Base-by-base conservation (phyloP, 1,140 invertebrate genomes). In the Cryptotermes secundus region DNA sequence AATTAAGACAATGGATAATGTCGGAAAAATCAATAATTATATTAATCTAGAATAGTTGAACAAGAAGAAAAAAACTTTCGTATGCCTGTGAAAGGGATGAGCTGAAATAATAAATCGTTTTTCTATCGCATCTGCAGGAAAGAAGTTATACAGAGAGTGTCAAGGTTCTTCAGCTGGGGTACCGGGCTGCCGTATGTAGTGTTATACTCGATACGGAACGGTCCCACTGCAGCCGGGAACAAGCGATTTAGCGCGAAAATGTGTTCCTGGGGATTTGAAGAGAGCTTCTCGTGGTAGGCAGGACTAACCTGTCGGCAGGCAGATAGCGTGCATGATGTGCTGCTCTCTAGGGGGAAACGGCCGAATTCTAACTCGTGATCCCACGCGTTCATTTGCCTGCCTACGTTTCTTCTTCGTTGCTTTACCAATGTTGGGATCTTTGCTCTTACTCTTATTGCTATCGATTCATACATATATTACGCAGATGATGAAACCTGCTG, bases 181-280 rank as follows among this genome's bases (percentile, higher is more conserved):
- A 31, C 31, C 7, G 31, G 26, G 31, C 59, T 72, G 59, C 59
- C 26, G 59, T 72, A 3, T 31, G n/a, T 72, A 72, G n/a, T 72
- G 59, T 72, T 72, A 72, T 31, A 9, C 26, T 31, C 59, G 10
- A 6, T 31, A n/a, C 9, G 9, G 26, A 72, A 31, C 26, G 59
- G 26, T 31, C 26, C 26, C n/a, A 14, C 26, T 0, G 59, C 59
- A 72, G 59, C n/a, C 31, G 59, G 14, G 31, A 72, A 72, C 59
- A 72, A 72, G n/a, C 26, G 59, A 31, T 72, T 72, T n/a, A 31
- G 59, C 1, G 6, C 3, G 59, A 72, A 31, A 14, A 72, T 72
- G 59, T 72, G 59, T 31, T 72, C 59, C n/a, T 72, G 59, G 59
- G 59, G 59, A 72, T 72, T 72, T 72, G 59, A 72, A 72, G 1